Conservation (phyloP, 1,140 invertebrate species). For the Sarcophaga peregrina region DNA sequence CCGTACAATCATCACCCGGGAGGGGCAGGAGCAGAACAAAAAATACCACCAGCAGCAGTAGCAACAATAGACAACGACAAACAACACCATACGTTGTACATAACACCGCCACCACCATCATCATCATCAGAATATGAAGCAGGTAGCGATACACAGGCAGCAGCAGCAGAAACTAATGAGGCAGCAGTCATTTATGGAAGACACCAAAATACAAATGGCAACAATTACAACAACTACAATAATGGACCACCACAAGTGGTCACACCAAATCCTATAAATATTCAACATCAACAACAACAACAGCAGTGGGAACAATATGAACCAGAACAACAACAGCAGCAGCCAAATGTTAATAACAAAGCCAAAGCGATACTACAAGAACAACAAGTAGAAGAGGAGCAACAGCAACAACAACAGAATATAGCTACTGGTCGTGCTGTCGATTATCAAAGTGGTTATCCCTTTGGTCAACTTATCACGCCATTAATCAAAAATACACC, state of each 20-base stretch:
- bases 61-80: not conserved
- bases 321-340: not conserved
- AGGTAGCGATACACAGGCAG: not conserved
- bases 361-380: not conserved
- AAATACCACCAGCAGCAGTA: not conserved
- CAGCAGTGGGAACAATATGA: not conserved
- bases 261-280: constrained; percentile 56
- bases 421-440: constrained; percentile 61
- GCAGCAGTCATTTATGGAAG: constrained; percentile 15
- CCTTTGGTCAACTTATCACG: constrained; percentile 59
- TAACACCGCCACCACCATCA: constrained; percentile 40
- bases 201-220: constrained; percentile 38
- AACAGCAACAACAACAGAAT: constrained; percentile 43
- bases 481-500: constrained; percentile 52
- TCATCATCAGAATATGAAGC: constrained; percentile 27
- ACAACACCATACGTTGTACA: not conserved
- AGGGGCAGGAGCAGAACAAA: not conserved
- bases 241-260: constrained; percentile 32
- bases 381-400: not conserved
- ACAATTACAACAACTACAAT: constrained; percentile 37
- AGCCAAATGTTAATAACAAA: constrained; percentile 23
- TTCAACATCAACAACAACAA: constrained; percentile 43
- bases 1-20: not conserved
- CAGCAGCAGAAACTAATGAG: constrained; percentile 40
- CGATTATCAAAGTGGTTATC: constrained; percentile 59